A percentile compares a stretch with the other conserved stretches of the same genome.
Conservation (phyloP, 2,797 vertebrate species). For the Malurus splendens region DNA sequence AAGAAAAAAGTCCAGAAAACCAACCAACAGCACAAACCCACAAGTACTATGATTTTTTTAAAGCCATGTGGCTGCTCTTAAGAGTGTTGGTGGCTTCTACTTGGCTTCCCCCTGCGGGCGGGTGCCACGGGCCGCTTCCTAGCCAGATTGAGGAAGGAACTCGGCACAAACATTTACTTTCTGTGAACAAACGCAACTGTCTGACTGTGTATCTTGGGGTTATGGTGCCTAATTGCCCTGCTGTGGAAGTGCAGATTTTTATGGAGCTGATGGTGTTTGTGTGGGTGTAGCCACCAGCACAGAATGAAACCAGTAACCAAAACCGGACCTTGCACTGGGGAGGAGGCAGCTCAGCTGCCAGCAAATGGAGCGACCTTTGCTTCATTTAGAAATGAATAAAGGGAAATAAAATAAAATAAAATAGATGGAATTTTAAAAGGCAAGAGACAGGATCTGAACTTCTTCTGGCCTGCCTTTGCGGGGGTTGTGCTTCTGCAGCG, state of each 20-base stretch:
- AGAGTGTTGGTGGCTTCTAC: background rate
- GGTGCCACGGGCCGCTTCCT: rapidly evolving
- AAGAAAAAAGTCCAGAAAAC: background rate
- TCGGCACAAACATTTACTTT: background rate
- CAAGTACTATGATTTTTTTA: background rate
- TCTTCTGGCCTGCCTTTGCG: background rate
- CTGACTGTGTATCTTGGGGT: background rate
- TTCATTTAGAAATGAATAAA: background rate
- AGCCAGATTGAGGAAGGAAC: background rate
- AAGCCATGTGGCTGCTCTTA: background rate
- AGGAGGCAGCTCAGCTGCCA: background rate
- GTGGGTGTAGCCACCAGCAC: background rate
- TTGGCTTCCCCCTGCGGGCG: rapidly evolving
- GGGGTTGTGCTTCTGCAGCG: background rate
- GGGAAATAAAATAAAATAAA: background rate
- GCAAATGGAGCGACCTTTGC: background rate
- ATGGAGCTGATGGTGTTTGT: background rate
- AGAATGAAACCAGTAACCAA: background rate
- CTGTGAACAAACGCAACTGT: background rate
- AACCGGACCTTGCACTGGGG: conserved; percentile 24
- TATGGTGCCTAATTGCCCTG: background rate
- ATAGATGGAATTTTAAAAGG: background rate
- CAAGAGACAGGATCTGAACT: background rate
- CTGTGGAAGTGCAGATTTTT: background rate
- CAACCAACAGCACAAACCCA: background rate